A percentile compares a stretch with the other conserved stretches of the same genome.
phyloP scores from a whole-genome alignment of 2,113 vertebrate species.

The Capreolus pygargus region DNA sequence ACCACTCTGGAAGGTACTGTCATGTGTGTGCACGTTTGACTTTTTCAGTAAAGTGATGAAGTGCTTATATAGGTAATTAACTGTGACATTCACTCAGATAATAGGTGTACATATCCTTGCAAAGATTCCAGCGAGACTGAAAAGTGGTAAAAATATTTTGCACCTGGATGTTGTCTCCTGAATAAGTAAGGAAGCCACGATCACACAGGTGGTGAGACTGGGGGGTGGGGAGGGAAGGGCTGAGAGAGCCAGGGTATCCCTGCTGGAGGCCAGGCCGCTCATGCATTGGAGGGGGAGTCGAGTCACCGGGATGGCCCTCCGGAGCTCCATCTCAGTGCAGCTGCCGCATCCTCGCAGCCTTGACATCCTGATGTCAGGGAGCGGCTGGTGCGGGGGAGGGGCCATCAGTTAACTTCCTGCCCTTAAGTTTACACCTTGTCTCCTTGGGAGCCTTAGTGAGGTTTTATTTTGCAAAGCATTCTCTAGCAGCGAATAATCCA shows the following conservation, averaged over 20 bases:
- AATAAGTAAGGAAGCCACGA: not conserved
- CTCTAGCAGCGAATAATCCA: not conserved
- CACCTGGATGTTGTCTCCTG: constrained; percentile 34
- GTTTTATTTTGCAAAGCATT: not conserved
- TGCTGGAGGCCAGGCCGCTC: not conserved
- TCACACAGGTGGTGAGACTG: not conserved
- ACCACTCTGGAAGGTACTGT: constrained; percentile 7
- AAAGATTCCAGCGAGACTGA: constrained; percentile 9
- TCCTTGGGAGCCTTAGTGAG: not conserved
- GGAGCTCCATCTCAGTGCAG: no score
- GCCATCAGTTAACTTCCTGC: accelerated
- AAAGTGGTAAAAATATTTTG: not conserved
- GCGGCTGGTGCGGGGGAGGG: not conserved
- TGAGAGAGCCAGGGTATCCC: no score
- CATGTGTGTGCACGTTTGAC: not conserved
- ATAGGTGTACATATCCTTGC: not conserved
- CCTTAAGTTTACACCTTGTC: not conserved
- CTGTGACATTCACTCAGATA: constrained; percentile 37
- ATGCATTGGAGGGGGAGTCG: not conserved
- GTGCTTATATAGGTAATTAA: not conserved
- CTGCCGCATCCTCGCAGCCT: not conserved
- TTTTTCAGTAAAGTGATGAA: not conserved
- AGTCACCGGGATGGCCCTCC: accelerated
- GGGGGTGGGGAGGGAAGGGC: not conserved
- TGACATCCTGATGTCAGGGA: not conserved